Percentiles rank a stretch among this genome's conserved stretches.
Conservation (phyloP, 2,797 vertebrate species). For the Onychomys arenicola region DNA sequence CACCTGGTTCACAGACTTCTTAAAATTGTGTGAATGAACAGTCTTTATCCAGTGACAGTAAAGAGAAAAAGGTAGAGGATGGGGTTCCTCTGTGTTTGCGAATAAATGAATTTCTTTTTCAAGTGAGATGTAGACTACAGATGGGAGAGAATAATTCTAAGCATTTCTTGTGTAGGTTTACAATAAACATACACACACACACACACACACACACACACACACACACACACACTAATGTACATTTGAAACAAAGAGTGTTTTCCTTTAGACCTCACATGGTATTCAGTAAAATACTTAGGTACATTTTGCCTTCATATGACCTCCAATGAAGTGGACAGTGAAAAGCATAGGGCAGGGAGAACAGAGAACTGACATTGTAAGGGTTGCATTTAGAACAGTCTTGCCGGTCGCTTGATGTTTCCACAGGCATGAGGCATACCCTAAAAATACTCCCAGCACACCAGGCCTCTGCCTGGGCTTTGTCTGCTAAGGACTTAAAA, state of each 20-base stretch:
- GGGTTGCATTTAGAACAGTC: background rate
- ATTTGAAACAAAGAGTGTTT: background rate
- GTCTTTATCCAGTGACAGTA: background rate
- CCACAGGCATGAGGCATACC: background rate
- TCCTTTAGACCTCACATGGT: background rate
- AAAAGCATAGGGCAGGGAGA: conserved; percentile 9
- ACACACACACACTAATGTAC: too few species aligned
- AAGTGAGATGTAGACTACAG: conserved; percentile 4
- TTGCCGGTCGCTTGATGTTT: background rate
- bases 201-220: background rate
- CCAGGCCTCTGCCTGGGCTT: background rate
- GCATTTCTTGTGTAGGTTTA: background rate
- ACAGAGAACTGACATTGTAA: background rate
- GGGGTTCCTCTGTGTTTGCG: background rate
- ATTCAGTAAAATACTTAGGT: background rate
- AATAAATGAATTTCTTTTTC: conserved; percentile 15
- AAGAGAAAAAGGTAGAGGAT: background rate
- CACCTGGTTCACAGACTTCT: background rate
- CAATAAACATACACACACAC: background rate
- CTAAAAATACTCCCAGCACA: background rate
- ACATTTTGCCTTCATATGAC: background rate
- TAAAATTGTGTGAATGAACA: background rate
- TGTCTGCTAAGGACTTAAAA: background rate
- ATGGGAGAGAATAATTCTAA: conserved; percentile 8
- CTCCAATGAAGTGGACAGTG: background rate